A percentile compares a stretch with the other conserved stretches of the same genome.
Evolutionary conservation across 1,140 invertebrate species (phyloP).

Genomic region (Zaprionus africanus): DNA sequence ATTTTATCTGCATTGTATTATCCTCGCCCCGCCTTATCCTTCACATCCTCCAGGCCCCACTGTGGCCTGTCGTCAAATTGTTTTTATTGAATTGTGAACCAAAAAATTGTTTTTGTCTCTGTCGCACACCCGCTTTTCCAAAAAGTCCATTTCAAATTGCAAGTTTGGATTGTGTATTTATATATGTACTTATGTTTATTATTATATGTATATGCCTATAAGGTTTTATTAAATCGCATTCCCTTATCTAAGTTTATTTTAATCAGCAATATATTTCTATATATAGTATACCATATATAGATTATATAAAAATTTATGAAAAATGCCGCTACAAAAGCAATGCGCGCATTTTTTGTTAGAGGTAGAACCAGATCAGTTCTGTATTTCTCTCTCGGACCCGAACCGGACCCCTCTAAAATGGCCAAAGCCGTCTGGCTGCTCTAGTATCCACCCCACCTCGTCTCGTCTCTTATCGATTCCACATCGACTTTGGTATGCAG

Average conservation of each 20-base stretch:
- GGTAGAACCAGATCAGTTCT: conserved; percentile 53
- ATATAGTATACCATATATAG: conserved; percentile 21
- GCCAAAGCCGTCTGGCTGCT: conserved; percentile 2
- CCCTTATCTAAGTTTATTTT: conserved; percentile 27
- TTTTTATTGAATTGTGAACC: background rate
- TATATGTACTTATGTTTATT: conserved; percentile 48
- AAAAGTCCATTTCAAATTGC: conserved; percentile 28
- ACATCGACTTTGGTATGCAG: conserved; percentile 8
- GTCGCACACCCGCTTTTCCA: background rate
- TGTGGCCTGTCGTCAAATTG: background rate
- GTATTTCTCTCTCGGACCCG: conserved; percentile 20
- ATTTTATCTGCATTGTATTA: background rate
- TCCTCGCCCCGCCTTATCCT: background rate
- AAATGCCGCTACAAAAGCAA: conserved; percentile 71
- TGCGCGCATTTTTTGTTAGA: conserved; percentile 59
- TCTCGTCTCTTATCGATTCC: background rate
- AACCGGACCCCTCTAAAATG: conserved; percentile 19
- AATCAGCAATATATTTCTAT: conserved; percentile 24
- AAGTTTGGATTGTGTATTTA: conserved; percentile 20
- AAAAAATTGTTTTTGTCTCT: background rate
- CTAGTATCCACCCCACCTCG: background rate
- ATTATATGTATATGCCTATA: conserved; percentile 49
- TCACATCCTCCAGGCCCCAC: background rate
- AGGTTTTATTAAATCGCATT: conserved; percentile 57
- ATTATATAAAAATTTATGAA: conserved; percentile 61